Evolutionary conservation across 2,113 vertebrate species (phyloP), one percentile per base, ranked within the genome.

Genomic region (Rhinichthys klamathensis): DNA sequence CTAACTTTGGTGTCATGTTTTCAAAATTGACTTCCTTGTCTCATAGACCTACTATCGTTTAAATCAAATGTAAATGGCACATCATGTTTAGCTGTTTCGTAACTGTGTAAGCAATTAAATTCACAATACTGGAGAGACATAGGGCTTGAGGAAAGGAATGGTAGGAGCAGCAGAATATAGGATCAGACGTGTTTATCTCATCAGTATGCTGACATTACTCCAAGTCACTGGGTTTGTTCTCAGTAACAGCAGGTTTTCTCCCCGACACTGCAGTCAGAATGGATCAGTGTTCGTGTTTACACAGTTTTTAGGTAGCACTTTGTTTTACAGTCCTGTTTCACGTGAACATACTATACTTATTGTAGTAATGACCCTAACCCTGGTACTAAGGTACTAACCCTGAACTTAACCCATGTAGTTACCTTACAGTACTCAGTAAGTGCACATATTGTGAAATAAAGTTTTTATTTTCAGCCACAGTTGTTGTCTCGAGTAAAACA

Each of bases 161-260:
- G 18, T 9, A 7, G 54, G 18, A 23, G 23, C 54, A 23, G 60
- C 60, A 12, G 60, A 63, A 63, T 63, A 27, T 27, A 63, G 38
- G 38, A 72, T 72, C 38, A 72, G 69, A 21, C 1, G 7, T 35
- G 65, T 70, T 70, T 70, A 38, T 41, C 35, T 70, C 32, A 70
- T 70, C 67, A 70, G 67, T 41, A 70, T 70, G 67, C 18, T 70
- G 67, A 70, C 67, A 70, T 70, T 70, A 23, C 32, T 70, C 18
- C 35, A 23, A 35, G 8, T 70, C 67, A 23, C 30, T 41, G 18
- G 9, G 9, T 70, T 21, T 70, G 67, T 23, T 35, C 35, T 70
- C 16, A 23, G 67, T 38, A 70, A 23, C 35, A 70, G 67, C 67
- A 51, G 46, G n/a, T 30, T 75, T 49, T 8, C 73, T 18, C 6